A percentile compares a stretch with the other conserved stretches of the same genome.
Evolutionary conservation across 1,140 invertebrate species (phyloP).

Genomic region (Neoseiulus cucumeris): DNA sequence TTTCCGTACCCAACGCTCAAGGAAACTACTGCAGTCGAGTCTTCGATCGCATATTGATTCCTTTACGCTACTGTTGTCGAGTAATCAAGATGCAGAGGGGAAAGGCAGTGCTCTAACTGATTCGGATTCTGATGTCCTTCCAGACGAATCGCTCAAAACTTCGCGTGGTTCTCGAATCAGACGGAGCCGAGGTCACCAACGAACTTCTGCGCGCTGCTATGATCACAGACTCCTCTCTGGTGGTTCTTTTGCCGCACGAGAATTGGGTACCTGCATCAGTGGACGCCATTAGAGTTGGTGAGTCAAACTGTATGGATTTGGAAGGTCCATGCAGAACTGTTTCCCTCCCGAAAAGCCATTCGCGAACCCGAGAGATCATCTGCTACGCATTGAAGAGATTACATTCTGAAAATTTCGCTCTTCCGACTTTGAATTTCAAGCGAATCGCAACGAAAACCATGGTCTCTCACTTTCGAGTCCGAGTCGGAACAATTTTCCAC

Average conservation of each 20-base stretch:
- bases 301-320: slow-evolving; percentile 20
- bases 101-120: too few species aligned
- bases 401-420: not conserved
- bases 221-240: slow-evolving; percentile 66
- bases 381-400: not conserved
- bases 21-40: too few species aligned
- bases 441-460: too few species aligned
- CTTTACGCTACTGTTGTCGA: too few species aligned
- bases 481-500: too few species aligned
- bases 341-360: not conserved
- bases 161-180: slow-evolving; percentile 66
- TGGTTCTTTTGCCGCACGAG: slow-evolving; percentile 64
- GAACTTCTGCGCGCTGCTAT: slow-evolving; percentile 76
- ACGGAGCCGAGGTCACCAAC: slow-evolving; percentile 86
- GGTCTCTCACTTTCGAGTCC: too few species aligned
- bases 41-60: too few species aligned
- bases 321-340: not conserved
- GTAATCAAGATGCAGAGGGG: too few species aligned
- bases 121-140: slow-evolving; percentile 31
- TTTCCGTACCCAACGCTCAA: too few species aligned
- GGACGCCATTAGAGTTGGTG: slow-evolving; percentile 75
- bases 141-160: slow-evolving; percentile 36
- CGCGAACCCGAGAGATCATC: not conserved
- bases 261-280: slow-evolving; percentile 66
- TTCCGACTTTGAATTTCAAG: too few species aligned